Conservation (phyloP, 2,888 invertebrate species). For the Leucoma salicis region DNA sequence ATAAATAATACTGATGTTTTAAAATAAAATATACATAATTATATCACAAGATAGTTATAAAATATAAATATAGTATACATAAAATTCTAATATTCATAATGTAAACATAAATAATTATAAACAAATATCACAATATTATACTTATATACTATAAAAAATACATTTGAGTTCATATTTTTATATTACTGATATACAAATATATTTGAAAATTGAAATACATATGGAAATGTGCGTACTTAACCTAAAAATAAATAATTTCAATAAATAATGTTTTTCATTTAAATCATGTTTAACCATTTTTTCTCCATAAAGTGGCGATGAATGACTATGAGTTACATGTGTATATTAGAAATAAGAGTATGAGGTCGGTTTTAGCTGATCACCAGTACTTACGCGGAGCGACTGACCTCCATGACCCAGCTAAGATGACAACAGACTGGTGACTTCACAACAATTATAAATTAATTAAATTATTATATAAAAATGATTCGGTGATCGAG, state of each 20-base stretch:
- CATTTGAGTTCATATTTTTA: background rate
- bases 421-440: too few relatives aligned
- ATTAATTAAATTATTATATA: too few relatives aligned
- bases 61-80: background rate
- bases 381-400: too few relatives aligned
- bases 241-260: slow-evolving; percentile 42
- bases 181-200: background rate
- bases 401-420: too few relatives aligned
- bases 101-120: background rate
- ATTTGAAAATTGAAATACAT: background rate
- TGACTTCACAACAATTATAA: too few relatives aligned
- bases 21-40: background rate
- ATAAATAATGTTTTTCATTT: slow-evolving; percentile 24
- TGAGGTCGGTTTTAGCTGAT: too few relatives aligned
- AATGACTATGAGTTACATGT: too few relatives aligned
- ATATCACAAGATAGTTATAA: background rate
- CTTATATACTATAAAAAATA: background rate
- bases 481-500: too few relatives aligned
- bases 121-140: background rate
- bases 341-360: too few relatives aligned
- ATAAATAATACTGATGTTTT: background rate
- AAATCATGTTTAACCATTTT: too few relatives aligned
- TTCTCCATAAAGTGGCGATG: too few relatives aligned
- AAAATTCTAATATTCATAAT: background rate
- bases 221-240: slow-evolving; percentile 20